Evolutionary conservation across 1,140 invertebrate species (phyloP).

Genomic region (Plutomurus gul): DNA sequence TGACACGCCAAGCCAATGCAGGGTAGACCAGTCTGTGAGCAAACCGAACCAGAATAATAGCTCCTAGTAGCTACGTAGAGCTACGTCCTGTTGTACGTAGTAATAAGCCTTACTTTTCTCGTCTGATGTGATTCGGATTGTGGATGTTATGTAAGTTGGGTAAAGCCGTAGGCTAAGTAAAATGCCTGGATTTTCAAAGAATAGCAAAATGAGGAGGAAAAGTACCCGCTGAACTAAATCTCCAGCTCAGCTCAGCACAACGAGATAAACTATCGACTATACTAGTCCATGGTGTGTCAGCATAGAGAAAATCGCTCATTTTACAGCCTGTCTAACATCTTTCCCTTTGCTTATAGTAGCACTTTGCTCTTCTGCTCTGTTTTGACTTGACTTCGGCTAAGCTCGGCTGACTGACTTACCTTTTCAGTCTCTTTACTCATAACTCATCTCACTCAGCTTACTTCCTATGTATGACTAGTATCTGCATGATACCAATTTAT

Average conservation of each 20-base stretch:
- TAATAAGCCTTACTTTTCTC: not conserved
- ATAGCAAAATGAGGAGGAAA: conserved; percentile 27
- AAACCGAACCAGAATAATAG: not conserved
- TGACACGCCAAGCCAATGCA: not conserved
- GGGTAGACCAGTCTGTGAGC: too few species aligned
- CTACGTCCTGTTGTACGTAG: not conserved
- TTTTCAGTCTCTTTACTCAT: too few species aligned
- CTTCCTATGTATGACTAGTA: too few species aligned
- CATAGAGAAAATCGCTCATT: conserved; percentile 3
- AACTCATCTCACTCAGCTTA: too few species aligned
- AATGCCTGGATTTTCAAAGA: conserved; percentile 23
- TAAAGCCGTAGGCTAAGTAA: conserved; percentile 8
- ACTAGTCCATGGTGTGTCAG: too few species aligned
- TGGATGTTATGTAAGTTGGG: conserved; percentile 5
- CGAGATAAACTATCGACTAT: not conserved
- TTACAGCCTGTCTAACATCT: not conserved
- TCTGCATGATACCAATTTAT: too few species aligned
- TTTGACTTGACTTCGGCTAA: not conserved
- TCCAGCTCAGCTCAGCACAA: not conserved
- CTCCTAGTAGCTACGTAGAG: not conserved
- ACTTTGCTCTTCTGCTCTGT: not conserved
- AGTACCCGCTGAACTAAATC: conserved; percentile 15
- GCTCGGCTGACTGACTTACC: not conserved
- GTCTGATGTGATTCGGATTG: conserved; percentile 11
- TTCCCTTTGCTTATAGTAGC: not conserved